A percentile compares a stretch with the other conserved stretches of the same genome.
Evolutionary conservation across 2,113 vertebrate species (phyloP).

Genomic region (Rhagologus leucostigma): DNA sequence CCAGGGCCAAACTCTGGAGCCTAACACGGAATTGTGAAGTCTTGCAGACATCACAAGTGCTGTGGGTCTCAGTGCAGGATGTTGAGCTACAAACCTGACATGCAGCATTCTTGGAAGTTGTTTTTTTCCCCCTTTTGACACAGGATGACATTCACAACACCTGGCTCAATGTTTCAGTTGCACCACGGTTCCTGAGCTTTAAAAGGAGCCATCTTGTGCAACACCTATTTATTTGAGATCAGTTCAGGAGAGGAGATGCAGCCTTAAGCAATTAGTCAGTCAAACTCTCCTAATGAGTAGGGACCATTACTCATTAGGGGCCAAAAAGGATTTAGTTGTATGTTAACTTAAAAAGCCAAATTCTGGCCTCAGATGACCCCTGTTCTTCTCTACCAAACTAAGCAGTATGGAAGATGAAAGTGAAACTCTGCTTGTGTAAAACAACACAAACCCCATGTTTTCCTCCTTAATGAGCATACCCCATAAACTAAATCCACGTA

Average conservation of each 20-base stretch:
- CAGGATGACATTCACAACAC: background rate
- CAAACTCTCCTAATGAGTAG: background rate
- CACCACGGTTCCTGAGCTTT: background rate
- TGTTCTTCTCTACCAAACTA: background rate
- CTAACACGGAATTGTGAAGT: background rate
- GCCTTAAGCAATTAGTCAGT: background rate
- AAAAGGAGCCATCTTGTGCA: background rate
- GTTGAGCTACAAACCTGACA: background rate
- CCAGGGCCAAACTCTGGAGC: background rate
- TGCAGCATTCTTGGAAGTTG: background rate
- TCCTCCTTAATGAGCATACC: background rate
- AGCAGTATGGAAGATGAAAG: background rate
- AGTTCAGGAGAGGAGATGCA: background rate
- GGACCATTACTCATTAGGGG: background rate
- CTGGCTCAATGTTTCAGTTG: background rate
- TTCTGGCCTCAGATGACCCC: background rate
- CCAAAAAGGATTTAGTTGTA: background rate
- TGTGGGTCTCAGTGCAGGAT: background rate
- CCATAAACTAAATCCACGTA: background rate
- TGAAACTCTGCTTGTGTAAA: background rate
- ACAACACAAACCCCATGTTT: background rate
- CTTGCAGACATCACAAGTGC: background rate
- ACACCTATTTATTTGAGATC: background rate
- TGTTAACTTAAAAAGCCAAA: background rate
- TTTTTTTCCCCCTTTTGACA: accelerated